Evolutionary conservation across 2,888 invertebrate genomes (phyloP).

Genomic region (Metacarcinus magister): DNA sequence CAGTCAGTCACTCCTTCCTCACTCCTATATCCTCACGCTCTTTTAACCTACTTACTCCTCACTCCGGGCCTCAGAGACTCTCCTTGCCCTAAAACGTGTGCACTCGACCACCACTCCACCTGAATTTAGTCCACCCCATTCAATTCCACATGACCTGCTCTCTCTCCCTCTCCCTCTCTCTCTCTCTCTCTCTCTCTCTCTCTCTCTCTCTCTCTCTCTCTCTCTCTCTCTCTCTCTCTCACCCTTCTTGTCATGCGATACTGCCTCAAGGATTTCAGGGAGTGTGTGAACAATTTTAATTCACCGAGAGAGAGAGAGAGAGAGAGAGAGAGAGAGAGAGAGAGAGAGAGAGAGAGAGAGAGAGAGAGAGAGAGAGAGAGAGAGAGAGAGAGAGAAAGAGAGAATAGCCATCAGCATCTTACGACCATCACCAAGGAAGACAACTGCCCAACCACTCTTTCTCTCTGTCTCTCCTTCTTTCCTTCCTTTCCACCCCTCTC

Average conservation of each 20-base stretch:
- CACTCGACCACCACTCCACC: background rate
- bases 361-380: conserved; percentile 59
- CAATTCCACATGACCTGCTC: conserved; percentile 26
- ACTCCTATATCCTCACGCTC: background rate
- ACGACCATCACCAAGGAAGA: background rate
- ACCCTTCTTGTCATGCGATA: background rate
- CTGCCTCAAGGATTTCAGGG: background rate
- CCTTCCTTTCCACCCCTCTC: background rate
- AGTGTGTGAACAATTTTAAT: background rate
- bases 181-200: no score
- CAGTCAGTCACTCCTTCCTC: no score
- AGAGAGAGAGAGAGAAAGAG: conserved; percentile 43
- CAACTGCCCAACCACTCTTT: background rate
- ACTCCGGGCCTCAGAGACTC: background rate
- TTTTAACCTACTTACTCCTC: conserved; percentile 26
- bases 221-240: no score
- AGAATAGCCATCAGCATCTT: no score
- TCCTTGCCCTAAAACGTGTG: background rate
- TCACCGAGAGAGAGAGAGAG: no score
- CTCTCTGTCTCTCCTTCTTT: background rate
- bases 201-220: no score
- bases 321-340: no score
- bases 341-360: conserved; percentile 43
- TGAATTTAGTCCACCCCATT: background rate
- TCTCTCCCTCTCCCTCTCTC: no score